These are phyloP conservation scores for Drosophila pachea DNA, from an alignment of 1,140 invertebrate genomes.

Conservation along the genomic window DNA sequence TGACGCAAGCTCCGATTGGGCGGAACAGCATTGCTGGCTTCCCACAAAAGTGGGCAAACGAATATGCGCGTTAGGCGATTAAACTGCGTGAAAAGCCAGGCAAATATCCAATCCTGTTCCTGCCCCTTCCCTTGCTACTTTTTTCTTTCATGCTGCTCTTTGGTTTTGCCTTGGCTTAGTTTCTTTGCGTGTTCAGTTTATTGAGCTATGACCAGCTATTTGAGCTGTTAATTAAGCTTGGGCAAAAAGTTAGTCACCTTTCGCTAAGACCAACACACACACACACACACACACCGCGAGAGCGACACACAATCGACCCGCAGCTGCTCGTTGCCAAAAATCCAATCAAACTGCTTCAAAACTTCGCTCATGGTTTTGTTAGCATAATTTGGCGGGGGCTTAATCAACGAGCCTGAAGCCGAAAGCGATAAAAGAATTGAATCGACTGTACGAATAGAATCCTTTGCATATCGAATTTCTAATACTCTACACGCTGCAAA, in stretches of 20 bases:
- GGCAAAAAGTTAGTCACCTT: slow-evolving; percentile 11
- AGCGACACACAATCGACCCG: neutral
- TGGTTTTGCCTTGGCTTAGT: no score
- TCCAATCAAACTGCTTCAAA: slow-evolving; percentile 41
- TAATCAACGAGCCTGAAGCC: slow-evolving; percentile 6
- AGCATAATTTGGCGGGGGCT: slow-evolving; percentile 20
- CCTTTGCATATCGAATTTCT: neutral
- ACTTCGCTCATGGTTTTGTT: slow-evolving; percentile 23
- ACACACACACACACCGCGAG: neutral
- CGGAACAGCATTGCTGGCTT: slow-evolving; percentile 21
- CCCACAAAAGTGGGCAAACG: slow-evolving; percentile 39
- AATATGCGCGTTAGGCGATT: slow-evolving; percentile 39
- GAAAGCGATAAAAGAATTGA: neutral
- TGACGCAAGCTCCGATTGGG: slow-evolving; percentile 29
- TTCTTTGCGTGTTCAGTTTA: slow-evolving; percentile 9
- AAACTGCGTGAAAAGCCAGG: neutral
- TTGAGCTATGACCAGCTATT: slow-evolving; percentile 36
- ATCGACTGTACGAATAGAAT: neutral
- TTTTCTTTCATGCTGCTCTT: neutral
- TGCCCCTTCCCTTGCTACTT: neutral
- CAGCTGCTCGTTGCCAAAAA: slow-evolving; percentile 22
- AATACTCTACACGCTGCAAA: neutral
- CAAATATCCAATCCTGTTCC: neutral
- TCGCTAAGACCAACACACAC: neutral
- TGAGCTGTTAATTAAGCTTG: slow-evolving; percentile 51